phyloP scores from a whole-genome alignment of 2,113 vertebrate species.

The Crotalus helleri region DNA sequence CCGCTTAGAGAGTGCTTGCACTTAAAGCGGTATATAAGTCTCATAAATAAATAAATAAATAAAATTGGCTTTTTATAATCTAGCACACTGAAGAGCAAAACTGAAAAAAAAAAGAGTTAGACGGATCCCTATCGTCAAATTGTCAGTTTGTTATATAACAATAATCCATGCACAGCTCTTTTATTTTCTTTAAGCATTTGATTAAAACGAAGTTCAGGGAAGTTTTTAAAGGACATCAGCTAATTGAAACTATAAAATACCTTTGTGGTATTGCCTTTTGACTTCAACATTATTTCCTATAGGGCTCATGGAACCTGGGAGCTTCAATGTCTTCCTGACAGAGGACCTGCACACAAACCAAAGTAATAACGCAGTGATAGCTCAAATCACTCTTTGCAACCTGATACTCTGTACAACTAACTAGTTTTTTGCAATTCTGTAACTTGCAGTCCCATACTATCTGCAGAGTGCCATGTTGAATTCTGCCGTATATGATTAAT shows the following conservation, averaged over 20 bases:
- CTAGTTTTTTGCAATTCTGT: background rate
- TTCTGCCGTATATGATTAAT: background rate
- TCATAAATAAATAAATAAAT: too few relatives aligned
- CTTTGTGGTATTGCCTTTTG: conserved; percentile 1
- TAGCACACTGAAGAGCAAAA: background rate
- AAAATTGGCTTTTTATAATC: background rate
- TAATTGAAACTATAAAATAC: conserved; percentile 32
- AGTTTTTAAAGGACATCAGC: conserved; percentile 16
- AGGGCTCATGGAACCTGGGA: background rate
- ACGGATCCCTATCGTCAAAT: background rate
- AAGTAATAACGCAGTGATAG: background rate
- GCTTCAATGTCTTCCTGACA: background rate
- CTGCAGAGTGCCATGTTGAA: background rate
- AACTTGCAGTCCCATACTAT: background rate
- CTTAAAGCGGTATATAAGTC: too few relatives aligned
- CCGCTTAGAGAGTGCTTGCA: too few relatives aligned
- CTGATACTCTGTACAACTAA: background rate
- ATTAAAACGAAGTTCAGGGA: background rate
- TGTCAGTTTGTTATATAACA: background rate
- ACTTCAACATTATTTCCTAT: background rate
- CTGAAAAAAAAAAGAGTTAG: conserved; percentile 1
- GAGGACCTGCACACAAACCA: background rate
- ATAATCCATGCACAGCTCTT: background rate
- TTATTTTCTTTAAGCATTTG: conserved; percentile 18
- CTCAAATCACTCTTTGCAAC: background rate